These are phyloP conservation scores for Palythoa caribaeorum DNA, from an alignment of 92 coral and sea anemone species.

Conservation along the genomic window DNA sequence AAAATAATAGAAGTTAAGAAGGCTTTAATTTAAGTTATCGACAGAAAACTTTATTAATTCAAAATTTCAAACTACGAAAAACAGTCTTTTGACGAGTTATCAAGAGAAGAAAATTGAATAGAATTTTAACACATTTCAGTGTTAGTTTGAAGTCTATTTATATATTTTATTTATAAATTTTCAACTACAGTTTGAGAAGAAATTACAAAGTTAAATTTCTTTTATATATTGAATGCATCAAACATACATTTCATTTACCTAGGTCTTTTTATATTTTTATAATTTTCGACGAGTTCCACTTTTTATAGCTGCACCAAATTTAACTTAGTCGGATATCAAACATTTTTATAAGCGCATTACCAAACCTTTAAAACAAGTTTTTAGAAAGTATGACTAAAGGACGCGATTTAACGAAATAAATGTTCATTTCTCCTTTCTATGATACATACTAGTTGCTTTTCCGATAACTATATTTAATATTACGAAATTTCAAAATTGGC, in stretches of 20 bases:
- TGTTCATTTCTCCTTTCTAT: not conserved
- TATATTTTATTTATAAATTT: not conserved
- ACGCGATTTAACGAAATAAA: not conserved
- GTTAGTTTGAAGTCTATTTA: not conserved
- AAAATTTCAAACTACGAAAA: not conserved
- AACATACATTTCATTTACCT: not conserved
- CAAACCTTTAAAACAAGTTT: not conserved
- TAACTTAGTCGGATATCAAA: not conserved
- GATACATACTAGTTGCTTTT: not conserved
- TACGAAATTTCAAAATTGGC: not conserved
- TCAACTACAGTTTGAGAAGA: not conserved
- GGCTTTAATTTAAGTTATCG: not conserved
- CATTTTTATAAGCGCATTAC: not conserved
- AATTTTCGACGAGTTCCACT: constrained; percentile 3
- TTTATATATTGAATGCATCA: not conserved
- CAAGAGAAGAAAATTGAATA: not conserved
- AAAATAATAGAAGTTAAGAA: not conserved
- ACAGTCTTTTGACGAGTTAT: not conserved
- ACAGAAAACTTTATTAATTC: not conserved
- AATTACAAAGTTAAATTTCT: not conserved
- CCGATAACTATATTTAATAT: not conserved
- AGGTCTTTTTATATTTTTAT: not conserved
- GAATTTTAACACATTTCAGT: not conserved
- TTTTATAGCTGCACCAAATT: constrained; percentile 1
- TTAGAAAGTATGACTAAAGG: not conserved